Evolutionary conservation across 1,140 invertebrate genomes (phyloP).

Genomic region (Magallana ariakensis): DNA sequence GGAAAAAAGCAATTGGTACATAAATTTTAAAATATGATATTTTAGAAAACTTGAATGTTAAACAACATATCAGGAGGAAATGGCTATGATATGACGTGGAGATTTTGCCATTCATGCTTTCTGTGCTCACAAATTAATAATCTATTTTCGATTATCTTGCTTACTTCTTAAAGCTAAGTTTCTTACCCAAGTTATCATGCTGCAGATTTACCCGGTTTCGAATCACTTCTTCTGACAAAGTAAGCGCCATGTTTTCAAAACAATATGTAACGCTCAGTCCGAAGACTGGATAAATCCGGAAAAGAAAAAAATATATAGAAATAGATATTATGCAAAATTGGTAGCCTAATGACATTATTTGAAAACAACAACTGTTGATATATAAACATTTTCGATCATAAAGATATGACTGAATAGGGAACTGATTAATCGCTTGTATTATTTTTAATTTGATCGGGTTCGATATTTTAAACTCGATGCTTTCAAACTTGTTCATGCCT

Average conservation of each 20-base stretch:
- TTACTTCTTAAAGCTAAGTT: neutral
- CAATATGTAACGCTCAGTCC: neutral
- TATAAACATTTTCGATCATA: neutral
- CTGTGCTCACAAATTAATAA: no score
- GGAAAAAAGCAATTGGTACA: neutral
- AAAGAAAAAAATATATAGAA: neutral
- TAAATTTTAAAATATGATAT: neutral
- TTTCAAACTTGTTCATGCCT: neutral
- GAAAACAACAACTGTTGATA: neutral
- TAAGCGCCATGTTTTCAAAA: conserved; percentile 74
- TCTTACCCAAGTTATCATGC: conserved; percentile 77
- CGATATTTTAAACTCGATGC: neutral
- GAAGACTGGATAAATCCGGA: conserved; percentile 1
- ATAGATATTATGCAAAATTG: neutral
- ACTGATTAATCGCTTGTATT: neutral
- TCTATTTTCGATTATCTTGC: neutral
- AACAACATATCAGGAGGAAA: neutral
- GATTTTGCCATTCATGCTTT: no score
- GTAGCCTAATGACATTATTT: neutral
- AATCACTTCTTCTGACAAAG: conserved; percentile 76
- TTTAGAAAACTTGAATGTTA: neutral
- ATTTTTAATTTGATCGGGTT: neutral
- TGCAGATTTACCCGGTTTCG: conserved; percentile 75
- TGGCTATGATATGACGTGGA: no score
- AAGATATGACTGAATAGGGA: neutral